A percentile compares a stretch with the other conserved stretches of the same genome.
phyloP scores from a whole-genome alignment of 1,140 invertebrate species.

The Drosophila arawakana region DNA sequence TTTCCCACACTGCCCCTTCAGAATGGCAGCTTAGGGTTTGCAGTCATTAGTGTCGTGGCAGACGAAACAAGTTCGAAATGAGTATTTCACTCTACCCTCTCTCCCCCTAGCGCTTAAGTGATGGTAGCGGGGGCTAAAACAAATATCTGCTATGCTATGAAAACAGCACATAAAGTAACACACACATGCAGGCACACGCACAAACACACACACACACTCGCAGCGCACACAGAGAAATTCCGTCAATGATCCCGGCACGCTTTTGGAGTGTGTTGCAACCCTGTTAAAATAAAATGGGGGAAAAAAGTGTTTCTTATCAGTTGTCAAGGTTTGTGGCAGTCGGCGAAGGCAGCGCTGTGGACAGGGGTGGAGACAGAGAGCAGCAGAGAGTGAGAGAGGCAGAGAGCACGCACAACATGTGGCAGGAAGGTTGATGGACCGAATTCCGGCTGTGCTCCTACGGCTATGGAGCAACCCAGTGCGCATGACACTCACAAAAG shows the following conservation, averaged over 20 bases:
- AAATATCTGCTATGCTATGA: slow-evolving; percentile 47
- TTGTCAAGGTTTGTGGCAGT: slow-evolving; percentile 73
- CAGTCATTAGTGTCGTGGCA: slow-evolving; percentile 65
- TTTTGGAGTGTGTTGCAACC: slow-evolving; percentile 55
- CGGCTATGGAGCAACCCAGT: slow-evolving; percentile 37
- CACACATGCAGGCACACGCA: slow-evolving; percentile 4
- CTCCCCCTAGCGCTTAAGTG: not conserved
- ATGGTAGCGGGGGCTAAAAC: slow-evolving; percentile 1
- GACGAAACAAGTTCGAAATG: slow-evolving; percentile 52
- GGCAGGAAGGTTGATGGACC: slow-evolving; percentile 68
- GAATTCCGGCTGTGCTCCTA: slow-evolving; percentile 39
- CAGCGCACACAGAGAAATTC: slow-evolving; percentile 57
- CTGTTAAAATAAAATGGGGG: slow-evolving; percentile 52
- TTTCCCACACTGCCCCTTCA: not conserved
- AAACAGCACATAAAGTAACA: slow-evolving; percentile 20
- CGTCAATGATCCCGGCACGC: slow-evolving; percentile 62
- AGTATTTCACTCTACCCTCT: slow-evolving; percentile 14
- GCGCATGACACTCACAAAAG: slow-evolving; percentile 43
- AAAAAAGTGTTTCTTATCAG: slow-evolving; percentile 71
- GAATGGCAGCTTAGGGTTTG: slow-evolving; percentile 3
- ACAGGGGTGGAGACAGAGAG: not conserved
- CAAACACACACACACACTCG: slow-evolving; percentile 7
- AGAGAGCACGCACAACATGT: slow-evolving; percentile 70
- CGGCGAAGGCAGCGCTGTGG: not conserved
- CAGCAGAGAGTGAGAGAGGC: not conserved